These are phyloP conservation scores for Nesogale talazaci DNA, from an alignment of 2,113 vertebrate species.

Conservation along the genomic window DNA sequence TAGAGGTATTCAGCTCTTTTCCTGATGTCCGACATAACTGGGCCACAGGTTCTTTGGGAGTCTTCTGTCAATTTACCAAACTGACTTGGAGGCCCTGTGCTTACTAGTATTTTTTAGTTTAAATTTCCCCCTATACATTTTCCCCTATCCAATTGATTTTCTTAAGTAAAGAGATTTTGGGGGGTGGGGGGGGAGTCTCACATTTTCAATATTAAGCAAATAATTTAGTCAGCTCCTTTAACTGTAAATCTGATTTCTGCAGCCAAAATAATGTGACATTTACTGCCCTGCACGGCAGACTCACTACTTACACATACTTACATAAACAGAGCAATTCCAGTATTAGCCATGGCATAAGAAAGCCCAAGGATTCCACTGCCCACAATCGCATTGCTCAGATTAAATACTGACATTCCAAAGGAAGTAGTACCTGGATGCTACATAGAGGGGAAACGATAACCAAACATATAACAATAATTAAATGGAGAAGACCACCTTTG, in stretches of 20 bases:
- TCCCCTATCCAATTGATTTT: constrained; percentile 5
- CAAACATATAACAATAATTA: constrained; percentile 81
- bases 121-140: background rate
- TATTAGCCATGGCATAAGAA: constrained; percentile 99
- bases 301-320: constrained; percentile 90
- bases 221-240: constrained; percentile 45
- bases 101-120: background rate
- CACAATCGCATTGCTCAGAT: constrained; percentile 99
- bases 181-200: background rate
- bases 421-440: constrained; percentile 96
- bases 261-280: constrained; percentile 50
- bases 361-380: constrained; percentile 98
- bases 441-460: constrained; percentile 77
- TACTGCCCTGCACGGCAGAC: constrained; percentile 73
- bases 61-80: background rate
- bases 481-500: constrained; percentile 68
- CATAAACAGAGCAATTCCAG: constrained; percentile 98
- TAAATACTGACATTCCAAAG: constrained; percentile 99
- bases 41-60: constrained; percentile 6
- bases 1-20: background rate
- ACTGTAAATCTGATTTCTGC: constrained; percentile 60
- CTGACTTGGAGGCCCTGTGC: background rate
- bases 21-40: background rate
- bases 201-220: background rate
- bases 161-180: background rate